phyloP scores from a whole-genome alignment of 2,113 vertebrate genomes.

The Xenopus borealis region DNA sequence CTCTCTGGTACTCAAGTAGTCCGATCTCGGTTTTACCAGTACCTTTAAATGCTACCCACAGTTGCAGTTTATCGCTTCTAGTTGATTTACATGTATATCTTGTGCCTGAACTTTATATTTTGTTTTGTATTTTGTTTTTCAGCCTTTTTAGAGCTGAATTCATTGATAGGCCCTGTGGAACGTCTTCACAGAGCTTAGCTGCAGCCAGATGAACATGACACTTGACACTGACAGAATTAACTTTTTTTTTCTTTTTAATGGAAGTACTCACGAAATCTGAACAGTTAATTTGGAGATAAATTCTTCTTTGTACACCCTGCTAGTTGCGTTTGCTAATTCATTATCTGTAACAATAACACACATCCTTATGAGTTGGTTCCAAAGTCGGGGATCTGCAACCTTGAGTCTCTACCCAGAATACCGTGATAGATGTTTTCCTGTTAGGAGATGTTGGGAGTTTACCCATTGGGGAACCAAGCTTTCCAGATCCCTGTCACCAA shows the following conservation, averaged over 20 bases:
- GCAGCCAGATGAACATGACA: conserved; percentile 80
- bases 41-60: conserved; percentile 71
- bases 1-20: conserved; percentile 80
- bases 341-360: conserved; percentile 66
- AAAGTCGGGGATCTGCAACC: too few species aligned
- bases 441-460: too few species aligned
- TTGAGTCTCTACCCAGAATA: too few species aligned
- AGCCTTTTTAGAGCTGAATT: conserved; percentile 84
- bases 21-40: conserved; percentile 86
- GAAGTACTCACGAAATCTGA: conserved; percentile 73
- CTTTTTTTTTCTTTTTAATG: conserved; percentile 56
- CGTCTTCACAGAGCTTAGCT: conserved; percentile 74
- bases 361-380: conserved; percentile 69
- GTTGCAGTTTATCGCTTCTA: conserved; percentile 64
- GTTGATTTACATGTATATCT: conserved; percentile 64
- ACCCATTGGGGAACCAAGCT: too few species aligned
- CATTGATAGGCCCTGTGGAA: conserved; percentile 84
- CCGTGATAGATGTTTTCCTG: too few species aligned
- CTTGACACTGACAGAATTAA: conserved; percentile 55
- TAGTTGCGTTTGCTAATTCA: conserved; percentile 37
- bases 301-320: conserved; percentile 64
- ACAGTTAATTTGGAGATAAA: conserved; percentile 73
- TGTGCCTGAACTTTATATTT: conserved; percentile 81
- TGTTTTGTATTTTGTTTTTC: conserved; percentile 57
- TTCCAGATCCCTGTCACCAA: conserved; percentile 61